These are phyloP conservation scores for Crossaster papposus DNA, from an alignment of 53 echinoderm and acorn worm genomes.

Conservation along the genomic window DNA sequence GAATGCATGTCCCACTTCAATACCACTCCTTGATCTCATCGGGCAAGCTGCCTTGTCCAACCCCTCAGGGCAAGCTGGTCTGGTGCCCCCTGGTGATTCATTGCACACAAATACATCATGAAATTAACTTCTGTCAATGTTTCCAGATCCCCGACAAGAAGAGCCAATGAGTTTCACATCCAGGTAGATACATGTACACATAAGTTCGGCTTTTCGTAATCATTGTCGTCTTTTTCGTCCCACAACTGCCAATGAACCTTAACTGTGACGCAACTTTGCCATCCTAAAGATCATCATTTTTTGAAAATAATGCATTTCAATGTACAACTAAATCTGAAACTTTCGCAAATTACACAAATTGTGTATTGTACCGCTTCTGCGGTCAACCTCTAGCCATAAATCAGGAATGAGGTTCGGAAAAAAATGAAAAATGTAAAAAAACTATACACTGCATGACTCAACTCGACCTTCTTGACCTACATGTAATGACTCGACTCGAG, in stretches of 20 bases:
- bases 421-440: neutral
- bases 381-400: too few species aligned
- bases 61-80: conserved; percentile 68
- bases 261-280: too few species aligned
- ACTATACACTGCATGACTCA: neutral
- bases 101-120: neutral
- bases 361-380: too few species aligned
- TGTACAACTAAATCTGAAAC: too few species aligned
- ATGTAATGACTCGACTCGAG: too few species aligned
- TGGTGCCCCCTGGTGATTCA: conserved; percentile 47
- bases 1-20: conserved; percentile 96
- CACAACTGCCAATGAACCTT: too few species aligned
- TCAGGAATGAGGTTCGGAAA: too few species aligned
- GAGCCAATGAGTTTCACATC: neutral
- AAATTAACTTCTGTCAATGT: neutral
- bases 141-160: neutral
- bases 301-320: too few species aligned
- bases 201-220: conserved; percentile 55
- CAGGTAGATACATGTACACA: neutral
- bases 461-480: too few species aligned
- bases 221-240: too few species aligned
- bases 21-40: conserved; percentile 67
- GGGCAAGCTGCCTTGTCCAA: conserved; percentile 58
- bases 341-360: too few species aligned
- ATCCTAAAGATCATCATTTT: too few species aligned